Base-by-base conservation (phyloP, 2,888 invertebrate species). In the Hecatera dysodea region DNA sequence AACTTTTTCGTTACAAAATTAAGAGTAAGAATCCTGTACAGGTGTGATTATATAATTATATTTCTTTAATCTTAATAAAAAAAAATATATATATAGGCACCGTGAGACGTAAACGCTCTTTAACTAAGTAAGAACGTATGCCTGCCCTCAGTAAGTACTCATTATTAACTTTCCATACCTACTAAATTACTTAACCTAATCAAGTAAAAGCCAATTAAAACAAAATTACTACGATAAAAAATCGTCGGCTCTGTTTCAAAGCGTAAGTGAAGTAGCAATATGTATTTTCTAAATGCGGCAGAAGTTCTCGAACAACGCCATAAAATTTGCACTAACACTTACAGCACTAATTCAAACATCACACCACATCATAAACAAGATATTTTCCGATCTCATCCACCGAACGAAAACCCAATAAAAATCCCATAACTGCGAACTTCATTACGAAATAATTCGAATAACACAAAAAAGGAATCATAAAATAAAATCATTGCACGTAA, bases 361-460 rank as follows among this genome's bases (percentile, higher is more conserved):
- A 27, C 7, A 19, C 9, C 12, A 19, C 24, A 24, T 42, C 39
- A 19, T 27, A 73, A n/a, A 19, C 11, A 17, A 29, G 15, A 56
- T 27, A 42, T 44, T 53, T 50, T 59, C 15, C 39, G 27, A 76
- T 36, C 46, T 27, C 27, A 65, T 50, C 27, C 62, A 48, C 50
- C 63, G 39, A 65, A 63, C 15, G 19, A 61, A 67, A 62, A 75
- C 50, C 24, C 24, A 69, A 69, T 81, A 76, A 78, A 81, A 78
- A 53, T 3, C 52, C 7, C 48, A 81, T 81, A 65, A 68, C 36
- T 42, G 66, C 80, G 68, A 65, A 52, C 52, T 50, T 56, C 50
- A 70, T 78, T 67, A 44, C 66, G 33, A 61, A 57, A 77, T 71
- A 67, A 57, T 33, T 63, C 33, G 15, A 67, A 67, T 5, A 48